A percentile compares a stretch with the other conserved stretches of the same genome.
phyloP scores from a whole-genome alignment of 2,797 vertebrate species.

The Phoxinus dragarum region DNA sequence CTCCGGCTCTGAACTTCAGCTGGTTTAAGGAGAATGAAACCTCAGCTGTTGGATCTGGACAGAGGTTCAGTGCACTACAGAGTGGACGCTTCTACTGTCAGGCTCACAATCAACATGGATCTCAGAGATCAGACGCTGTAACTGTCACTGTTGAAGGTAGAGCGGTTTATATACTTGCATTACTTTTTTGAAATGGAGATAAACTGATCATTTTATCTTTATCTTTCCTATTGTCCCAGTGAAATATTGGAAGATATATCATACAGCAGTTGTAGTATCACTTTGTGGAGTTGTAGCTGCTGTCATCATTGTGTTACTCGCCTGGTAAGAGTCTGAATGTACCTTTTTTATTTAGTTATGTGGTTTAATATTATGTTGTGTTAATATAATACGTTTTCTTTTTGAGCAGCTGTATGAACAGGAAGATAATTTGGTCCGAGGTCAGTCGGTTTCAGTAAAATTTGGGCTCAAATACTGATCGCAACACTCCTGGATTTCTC shows the following conservation, averaged over 20 bases:
- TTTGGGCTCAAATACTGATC: neutral
- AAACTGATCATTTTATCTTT: neutral
- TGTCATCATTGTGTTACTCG: neutral
- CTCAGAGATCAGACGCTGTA: neutral
- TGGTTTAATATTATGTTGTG: neutral
- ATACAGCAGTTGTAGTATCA: neutral
- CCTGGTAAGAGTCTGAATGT: neutral
- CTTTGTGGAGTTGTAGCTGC: slow-evolving; percentile 7
- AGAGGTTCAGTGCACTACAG: slow-evolving; percentile 6
- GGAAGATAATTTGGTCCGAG: neutral
- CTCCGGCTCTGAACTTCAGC: neutral
- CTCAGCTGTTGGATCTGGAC: slow-evolving; percentile 1
- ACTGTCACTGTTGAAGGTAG: neutral
- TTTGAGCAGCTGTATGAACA: neutral
- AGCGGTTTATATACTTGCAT: neutral
- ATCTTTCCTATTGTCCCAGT: neutral
- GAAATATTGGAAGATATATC: neutral
- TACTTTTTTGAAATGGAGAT: neutral
- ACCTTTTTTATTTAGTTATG: neutral
- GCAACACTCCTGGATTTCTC: neutral
- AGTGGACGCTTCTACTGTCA: neutral
- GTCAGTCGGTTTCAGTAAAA: neutral
- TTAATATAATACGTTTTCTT: neutral
- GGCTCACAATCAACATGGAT: slow-evolving; percentile 1
- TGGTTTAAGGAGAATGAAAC: slow-evolving; percentile 5